Percentiles rank a stretch among this genome's conserved stretches.
Evolutionary conservation across 1,140 invertebrate species (phyloP).

Genomic region (Drosophila bifasciata): DNA sequence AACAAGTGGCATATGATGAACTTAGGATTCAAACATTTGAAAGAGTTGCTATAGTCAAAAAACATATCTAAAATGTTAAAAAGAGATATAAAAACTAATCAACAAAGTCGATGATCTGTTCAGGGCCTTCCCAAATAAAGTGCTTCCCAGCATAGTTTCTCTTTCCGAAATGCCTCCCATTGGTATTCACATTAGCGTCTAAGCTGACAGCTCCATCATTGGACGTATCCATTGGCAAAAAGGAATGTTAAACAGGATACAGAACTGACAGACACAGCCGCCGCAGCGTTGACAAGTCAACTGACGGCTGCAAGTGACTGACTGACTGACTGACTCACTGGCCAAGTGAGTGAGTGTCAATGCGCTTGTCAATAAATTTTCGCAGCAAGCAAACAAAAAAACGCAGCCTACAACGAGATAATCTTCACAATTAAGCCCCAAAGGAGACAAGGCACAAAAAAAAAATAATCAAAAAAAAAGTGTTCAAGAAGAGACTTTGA

Average conservation of each 20-base stretch:
- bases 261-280: conserved; percentile 58
- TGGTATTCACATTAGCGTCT: conserved; percentile 68
- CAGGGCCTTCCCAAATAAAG: too few relatives aligned
- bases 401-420: conserved; percentile 47
- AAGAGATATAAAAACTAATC: too few relatives aligned
- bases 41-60: too few relatives aligned
- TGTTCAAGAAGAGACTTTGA: conserved; percentile 35
- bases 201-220: conserved; percentile 57
- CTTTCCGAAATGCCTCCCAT: conserved; percentile 29
- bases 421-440: conserved; percentile 73
- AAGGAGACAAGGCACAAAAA: conserved; percentile 45
- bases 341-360: conserved; percentile 53
- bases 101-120: too few relatives aligned
- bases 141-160: conserved; percentile 18
- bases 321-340: conserved; percentile 38
- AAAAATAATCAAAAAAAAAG: conserved; percentile 28
- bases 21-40: too few relatives aligned
- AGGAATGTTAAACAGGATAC: conserved; percentile 63
- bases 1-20: conserved; percentile 16
- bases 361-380: conserved; percentile 74
- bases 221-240: conserved; percentile 11
- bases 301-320: conserved; percentile 45
- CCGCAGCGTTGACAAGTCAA: conserved; percentile 66
- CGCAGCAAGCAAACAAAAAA: conserved; percentile 36
- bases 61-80: too few relatives aligned